phyloP scores from a whole-genome alignment of 2,113 vertebrate species.

The Indicator indicator region DNA sequence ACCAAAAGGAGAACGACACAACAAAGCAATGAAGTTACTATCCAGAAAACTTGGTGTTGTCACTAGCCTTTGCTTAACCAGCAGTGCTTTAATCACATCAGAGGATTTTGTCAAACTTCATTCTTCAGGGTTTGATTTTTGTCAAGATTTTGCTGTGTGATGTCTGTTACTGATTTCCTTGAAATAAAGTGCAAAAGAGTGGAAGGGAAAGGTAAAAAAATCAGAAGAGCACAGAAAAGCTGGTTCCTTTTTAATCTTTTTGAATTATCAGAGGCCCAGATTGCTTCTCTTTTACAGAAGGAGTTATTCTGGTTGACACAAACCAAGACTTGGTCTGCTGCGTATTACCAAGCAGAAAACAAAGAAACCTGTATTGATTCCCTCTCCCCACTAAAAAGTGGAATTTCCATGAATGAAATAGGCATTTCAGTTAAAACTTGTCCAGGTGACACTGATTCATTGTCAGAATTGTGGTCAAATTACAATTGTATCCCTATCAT shows the following conservation, averaged over 20 bases:
- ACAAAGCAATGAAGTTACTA: background rate
- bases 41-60: background rate
- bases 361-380: background rate
- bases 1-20: background rate
- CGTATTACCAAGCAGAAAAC: background rate
- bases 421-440: background rate
- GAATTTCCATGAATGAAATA: background rate
- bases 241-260: background rate
- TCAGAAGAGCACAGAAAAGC: background rate
- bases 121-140: background rate
- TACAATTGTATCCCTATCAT: background rate
- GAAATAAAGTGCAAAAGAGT: background rate
- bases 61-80: background rate
- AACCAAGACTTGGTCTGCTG: background rate
- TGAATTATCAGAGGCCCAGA: background rate
- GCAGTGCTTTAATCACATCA: background rate
- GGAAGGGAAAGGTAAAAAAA: background rate
- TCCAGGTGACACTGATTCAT: background rate
- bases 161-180: background rate
- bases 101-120: background rate
- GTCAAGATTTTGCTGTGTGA: background rate
- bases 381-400: background rate
- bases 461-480: background rate
- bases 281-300: background rate
- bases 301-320: background rate